Percentiles rank a stretch among this genome's conserved stretches.
phyloP scores from a whole-genome alignment of 2,113 vertebrate genomes.

The Stomatorhinus ivindoensis region DNA sequence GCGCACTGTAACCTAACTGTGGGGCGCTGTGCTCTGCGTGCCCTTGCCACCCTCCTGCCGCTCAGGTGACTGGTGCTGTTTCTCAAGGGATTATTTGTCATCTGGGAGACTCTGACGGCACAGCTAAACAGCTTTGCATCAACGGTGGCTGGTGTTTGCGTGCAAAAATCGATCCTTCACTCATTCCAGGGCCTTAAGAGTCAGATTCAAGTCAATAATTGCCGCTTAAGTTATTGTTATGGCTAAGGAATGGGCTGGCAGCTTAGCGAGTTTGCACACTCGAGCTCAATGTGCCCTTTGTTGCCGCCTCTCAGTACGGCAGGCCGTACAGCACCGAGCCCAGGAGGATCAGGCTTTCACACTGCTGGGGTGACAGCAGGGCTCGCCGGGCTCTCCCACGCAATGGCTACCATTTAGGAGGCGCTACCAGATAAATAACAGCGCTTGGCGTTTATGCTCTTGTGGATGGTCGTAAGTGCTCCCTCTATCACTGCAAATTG shows the following conservation, averaged over 20 bases:
- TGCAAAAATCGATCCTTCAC: slow-evolving; percentile 49
- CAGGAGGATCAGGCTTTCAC: not conserved
- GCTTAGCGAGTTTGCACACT: not conserved
- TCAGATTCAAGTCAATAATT: slow-evolving; percentile 23
- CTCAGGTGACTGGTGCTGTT: slow-evolving; percentile 20
- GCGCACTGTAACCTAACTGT: not conserved
- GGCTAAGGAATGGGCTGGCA: not conserved
- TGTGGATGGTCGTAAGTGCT: not conserved
- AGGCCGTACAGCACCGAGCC: not conserved
- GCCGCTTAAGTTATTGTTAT: slow-evolving; percentile 22
- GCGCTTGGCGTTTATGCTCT: not conserved
- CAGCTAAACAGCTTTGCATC: slow-evolving; percentile 47
- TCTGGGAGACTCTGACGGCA: slow-evolving; percentile 24
- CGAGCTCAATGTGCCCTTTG: not conserved
- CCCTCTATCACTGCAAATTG: slow-evolving; percentile 6
- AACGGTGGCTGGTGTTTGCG: slow-evolving; percentile 41
- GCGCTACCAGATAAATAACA: not conserved
- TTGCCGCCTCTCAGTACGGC: not conserved
- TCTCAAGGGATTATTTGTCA: slow-evolving; percentile 33
- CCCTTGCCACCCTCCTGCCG: not conserved
- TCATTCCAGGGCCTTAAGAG: slow-evolving; percentile 37
- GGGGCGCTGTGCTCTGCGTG: not conserved
- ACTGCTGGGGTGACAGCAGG: not conserved
- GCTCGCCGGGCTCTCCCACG: not conserved
- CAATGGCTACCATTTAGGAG: not conserved